A percentile compares a stretch with the other conserved stretches of the same genome.
phyloP scores from a whole-genome alignment of 1,140 invertebrate species.

The Drosophila trapezifrons region DNA sequence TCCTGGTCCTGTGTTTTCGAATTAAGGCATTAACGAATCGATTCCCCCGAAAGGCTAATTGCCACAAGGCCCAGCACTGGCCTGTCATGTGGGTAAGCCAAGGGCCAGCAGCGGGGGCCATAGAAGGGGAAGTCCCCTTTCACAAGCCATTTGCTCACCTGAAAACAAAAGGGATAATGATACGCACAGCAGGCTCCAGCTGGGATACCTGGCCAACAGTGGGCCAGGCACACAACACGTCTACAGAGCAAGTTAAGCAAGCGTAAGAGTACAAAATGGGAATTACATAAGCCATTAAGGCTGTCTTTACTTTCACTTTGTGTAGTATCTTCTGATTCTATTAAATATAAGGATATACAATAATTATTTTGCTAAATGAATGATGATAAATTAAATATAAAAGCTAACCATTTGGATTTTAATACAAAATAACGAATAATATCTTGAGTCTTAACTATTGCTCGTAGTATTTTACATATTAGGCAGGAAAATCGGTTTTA shows the following conservation, averaged over 20 bases:
- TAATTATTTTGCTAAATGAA: too few relatives aligned
- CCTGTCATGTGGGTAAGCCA: conserved; percentile 40
- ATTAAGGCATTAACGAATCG: conserved; percentile 44
- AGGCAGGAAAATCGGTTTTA: too few relatives aligned
- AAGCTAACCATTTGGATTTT: too few relatives aligned
- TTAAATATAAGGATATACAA: too few relatives aligned
- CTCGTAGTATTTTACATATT: too few relatives aligned
- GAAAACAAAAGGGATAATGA: conserved; percentile 71
- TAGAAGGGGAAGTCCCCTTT: too few relatives aligned
- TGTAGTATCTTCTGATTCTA: too few relatives aligned
- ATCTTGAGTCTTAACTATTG: too few relatives aligned
- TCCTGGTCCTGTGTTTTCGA: conserved; percentile 17
- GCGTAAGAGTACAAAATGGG: neutral
- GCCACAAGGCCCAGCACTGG: conserved; percentile 1
- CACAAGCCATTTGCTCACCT: conserved; percentile 58
- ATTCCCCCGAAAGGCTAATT: conserved; percentile 28
- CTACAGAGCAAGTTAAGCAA: neutral
- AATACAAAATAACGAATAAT: too few relatives aligned
- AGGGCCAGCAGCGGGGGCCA: conserved; percentile 4
- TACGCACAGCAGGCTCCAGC: conserved; percentile 28
- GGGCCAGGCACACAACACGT: conserved; percentile 3
- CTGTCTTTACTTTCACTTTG: neutral
- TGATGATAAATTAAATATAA: too few relatives aligned
- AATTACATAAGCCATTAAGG: neutral
- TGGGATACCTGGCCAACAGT: conserved; percentile 21